Conservation (phyloP, 64 coral and sea anemone species). For the Actinia equina region DNA sequence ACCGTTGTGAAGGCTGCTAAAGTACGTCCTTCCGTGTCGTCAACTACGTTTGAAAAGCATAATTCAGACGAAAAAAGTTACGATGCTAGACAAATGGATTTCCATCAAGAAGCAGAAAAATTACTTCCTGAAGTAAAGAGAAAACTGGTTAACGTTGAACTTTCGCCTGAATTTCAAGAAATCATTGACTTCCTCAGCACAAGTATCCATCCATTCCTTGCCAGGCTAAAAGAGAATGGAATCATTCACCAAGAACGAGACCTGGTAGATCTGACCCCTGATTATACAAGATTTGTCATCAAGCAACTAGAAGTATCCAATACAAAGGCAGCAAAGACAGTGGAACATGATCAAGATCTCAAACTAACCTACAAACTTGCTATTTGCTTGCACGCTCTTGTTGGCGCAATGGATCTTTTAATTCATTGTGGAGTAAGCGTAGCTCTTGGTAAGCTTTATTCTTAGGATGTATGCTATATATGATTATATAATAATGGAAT, state of each 20-base stretch:
- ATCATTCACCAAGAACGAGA: slow-evolving; percentile 25
- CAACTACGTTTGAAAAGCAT: background rate
- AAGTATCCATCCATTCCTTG: slow-evolving; percentile 55
- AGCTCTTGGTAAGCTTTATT: slow-evolving; percentile 44
- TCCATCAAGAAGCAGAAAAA: background rate
- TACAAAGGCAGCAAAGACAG: background rate
- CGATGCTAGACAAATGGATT: background rate
- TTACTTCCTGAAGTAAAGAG: background rate
- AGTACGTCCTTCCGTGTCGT: slow-evolving; percentile 62
- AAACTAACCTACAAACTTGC: slow-evolving; percentile 32
- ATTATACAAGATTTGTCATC: slow-evolving; percentile 75
- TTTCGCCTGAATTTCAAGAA: slow-evolving; percentile 66
- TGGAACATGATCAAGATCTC: slow-evolving; percentile 10
- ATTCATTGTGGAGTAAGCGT: slow-evolving; percentile 52
- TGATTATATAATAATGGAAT: too few relatives aligned
- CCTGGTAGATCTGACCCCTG: slow-evolving; percentile 45
- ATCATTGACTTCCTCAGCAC: slow-evolving; percentile 48
- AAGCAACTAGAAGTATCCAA: slow-evolving; percentile 67
- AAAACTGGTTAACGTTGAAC: background rate
- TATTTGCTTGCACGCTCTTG: slow-evolving; percentile 72
- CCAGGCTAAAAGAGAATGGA: slow-evolving; percentile 43
- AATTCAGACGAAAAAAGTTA: background rate
- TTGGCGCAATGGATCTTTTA: slow-evolving; percentile 49
- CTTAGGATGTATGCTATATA: background rate
- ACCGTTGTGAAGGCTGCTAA: slow-evolving; percentile 66